Evolutionary conservation across 53 echinoderm and acorn worm species (phyloP).

Genomic region (Paelopatides confundens): DNA sequence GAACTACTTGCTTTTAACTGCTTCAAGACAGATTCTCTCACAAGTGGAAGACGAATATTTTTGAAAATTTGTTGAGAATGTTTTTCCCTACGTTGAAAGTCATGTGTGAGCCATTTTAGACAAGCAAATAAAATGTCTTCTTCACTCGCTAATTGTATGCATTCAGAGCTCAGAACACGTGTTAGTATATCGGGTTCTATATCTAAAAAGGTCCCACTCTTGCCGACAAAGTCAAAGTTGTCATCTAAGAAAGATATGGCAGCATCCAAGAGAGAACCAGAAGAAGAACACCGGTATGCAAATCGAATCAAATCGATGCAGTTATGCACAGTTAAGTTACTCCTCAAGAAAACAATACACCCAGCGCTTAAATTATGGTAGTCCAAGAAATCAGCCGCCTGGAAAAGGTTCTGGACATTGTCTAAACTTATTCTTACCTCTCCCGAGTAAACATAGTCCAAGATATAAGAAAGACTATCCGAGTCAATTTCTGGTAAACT

Average conservation of each 20-base stretch:
- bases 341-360: slow-evolving; percentile 61
- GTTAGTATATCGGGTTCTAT: neutral
- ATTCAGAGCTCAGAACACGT: neutral
- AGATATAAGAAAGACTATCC: slow-evolving; percentile 41
- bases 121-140: slow-evolving; percentile 64
- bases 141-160: slow-evolving; percentile 53
- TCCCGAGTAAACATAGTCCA: slow-evolving; percentile 68
- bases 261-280: slow-evolving; percentile 36
- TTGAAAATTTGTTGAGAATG: slow-evolving; percentile 55
- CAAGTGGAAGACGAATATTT: slow-evolving; percentile 70
- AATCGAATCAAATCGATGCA: slow-evolving; percentile 69
- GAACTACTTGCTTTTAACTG: slow-evolving; percentile 40
- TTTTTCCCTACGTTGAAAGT: slow-evolving; percentile 26
- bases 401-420: slow-evolving; percentile 65
- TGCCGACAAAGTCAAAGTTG: slow-evolving; percentile 63
- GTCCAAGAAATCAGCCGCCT: slow-evolving; percentile 70
- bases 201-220: slow-evolving; percentile 53
- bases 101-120: slow-evolving; percentile 63
- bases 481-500: slow-evolving; percentile 59
- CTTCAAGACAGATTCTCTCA: slow-evolving; percentile 53
- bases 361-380: slow-evolving; percentile 56
- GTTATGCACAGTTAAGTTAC: slow-evolving; percentile 55
- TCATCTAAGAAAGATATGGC: slow-evolving; percentile 60
- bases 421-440: slow-evolving; percentile 59
- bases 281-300: slow-evolving; percentile 57